These are phyloP conservation scores for Colinus virginianus DNA, from an alignment of 2,113 vertebrate species.

Conservation along the genomic window DNA sequence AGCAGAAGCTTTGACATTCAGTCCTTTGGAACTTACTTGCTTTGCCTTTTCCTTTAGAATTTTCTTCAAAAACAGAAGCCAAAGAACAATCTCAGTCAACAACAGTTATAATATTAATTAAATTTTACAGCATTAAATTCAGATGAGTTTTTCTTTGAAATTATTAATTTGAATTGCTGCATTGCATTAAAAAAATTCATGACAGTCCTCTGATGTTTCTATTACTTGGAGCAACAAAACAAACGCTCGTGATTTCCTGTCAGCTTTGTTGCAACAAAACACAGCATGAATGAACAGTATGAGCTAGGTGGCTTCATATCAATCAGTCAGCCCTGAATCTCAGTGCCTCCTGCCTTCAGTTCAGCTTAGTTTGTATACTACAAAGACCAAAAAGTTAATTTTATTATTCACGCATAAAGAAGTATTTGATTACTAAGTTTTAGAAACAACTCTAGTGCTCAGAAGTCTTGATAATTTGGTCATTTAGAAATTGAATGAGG, in stretches of 20 bases:
- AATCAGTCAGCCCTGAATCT: background rate
- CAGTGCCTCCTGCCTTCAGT: background rate
- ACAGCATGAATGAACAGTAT: background rate
- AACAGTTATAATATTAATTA: background rate
- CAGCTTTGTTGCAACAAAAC: conserved; percentile 14
- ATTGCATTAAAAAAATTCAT: background rate
- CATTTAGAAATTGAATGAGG: background rate
- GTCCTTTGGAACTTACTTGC: background rate
- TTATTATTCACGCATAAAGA: background rate
- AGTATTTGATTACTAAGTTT: background rate
- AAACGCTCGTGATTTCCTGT: background rate
- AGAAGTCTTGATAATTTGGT: background rate
- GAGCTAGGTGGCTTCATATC: background rate
- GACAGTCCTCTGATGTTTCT: background rate
- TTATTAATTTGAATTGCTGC: background rate
- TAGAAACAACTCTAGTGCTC: background rate
- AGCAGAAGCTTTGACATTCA: background rate
- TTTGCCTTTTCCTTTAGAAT: background rate
- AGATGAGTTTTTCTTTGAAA: background rate
- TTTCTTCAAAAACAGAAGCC: background rate
- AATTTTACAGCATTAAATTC: background rate
- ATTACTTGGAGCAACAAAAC: background rate
- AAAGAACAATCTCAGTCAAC: background rate
- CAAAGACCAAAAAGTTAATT: background rate
- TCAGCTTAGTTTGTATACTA: conserved; percentile 7